Conservation (phyloP, 2,797 vertebrate species). For the Caiman crocodilus region DNA sequence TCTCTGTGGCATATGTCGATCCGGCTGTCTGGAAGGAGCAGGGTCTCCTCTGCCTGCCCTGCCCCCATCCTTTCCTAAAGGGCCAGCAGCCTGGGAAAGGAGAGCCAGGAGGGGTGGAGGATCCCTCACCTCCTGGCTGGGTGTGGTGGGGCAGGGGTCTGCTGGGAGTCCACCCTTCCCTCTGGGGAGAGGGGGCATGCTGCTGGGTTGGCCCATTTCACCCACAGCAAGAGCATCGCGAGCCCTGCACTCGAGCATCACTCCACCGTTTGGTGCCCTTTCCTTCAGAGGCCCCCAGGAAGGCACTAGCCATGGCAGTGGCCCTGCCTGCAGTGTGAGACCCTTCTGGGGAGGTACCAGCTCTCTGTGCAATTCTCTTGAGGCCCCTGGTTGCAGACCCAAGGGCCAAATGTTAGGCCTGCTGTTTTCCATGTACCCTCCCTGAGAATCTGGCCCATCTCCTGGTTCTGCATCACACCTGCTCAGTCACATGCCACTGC, state of each 20-base stretch:
- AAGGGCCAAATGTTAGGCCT: neutral
- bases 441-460: neutral
- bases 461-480: neutral
- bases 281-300: no score
- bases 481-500: no score
- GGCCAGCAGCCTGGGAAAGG: neutral
- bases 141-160: neutral
- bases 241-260: neutral
- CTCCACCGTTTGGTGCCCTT: neutral
- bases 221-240: neutral
- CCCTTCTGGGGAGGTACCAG: neutral
- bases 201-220: neutral
- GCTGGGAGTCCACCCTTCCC: neutral
- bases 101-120: no score
- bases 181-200: accelerated
- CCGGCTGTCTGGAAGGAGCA: neutral
- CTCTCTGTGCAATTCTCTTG: neutral
- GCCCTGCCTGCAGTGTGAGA: neutral
- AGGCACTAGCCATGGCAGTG: neutral
- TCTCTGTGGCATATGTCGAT: slow-evolving; percentile 73
- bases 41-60: neutral
- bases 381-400: neutral
- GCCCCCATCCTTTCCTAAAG: neutral
- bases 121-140: neutral
- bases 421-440: neutral